Evolutionary conservation across 2,888 invertebrate species (phyloP), one percentile per base, ranked within the genome.

Genomic region (Glyphotaelius pellucidus): DNA sequence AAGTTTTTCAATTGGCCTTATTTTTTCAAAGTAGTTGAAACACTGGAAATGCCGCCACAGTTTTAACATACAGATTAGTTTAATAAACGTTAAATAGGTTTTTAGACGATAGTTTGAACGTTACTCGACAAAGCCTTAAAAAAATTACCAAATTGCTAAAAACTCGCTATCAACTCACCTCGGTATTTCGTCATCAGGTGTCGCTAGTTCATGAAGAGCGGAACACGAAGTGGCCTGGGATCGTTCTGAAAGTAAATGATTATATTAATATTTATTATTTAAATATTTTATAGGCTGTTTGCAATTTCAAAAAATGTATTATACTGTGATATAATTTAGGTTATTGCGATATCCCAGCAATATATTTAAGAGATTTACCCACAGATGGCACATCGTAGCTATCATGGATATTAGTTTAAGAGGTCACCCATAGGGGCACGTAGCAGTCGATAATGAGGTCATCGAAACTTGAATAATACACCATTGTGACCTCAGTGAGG

Each of bases 191-290:
- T 96, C 95, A 94, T 96, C 92, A 38, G 87, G 96, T 94, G 96
- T 96, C 92, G 95, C 94, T 92, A 96, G 95, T 94, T 96, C 96
- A 94, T 96, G 96, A 80, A 96, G 95, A 81, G 96, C 96, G 80
- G 96, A 96, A 94, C 96, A 96, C 91, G 96, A 96, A 15, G 96
- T 96, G 87, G 96, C 96, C 94, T 96, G 96, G 84, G 96, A 96
- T 94, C 95, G 95, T 91, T 96, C 96, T 96, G 94, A 92, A 87
- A 92, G 31, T 32, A 67, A 67, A 15, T 15, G 1, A 15, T 47
- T 67, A 7, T 19, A 25, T 67, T 67, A 52, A 15, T 15, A 52
- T 25, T 1, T 67, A 9, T 67, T 52, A n/a, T 9, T n/a, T 4
- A 67, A 67, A n/a, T 25, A 67, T 19, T 67, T 67, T 19, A 67